Evolutionary conservation across 2,113 vertebrate genomes (phyloP).

Genomic region (Turnix velox): DNA sequence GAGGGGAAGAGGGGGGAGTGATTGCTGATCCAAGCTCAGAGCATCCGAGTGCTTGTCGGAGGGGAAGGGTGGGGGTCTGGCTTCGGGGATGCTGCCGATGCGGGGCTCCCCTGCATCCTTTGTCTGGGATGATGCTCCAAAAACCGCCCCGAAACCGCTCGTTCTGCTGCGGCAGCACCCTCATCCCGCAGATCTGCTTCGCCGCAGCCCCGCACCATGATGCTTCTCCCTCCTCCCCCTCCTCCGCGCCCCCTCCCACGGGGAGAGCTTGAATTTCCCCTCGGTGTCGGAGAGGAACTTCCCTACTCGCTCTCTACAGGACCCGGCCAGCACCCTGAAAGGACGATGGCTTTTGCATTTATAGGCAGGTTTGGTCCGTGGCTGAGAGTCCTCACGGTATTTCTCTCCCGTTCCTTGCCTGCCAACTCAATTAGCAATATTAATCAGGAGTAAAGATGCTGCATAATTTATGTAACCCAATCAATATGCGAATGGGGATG

Average conservation of each 20-base stretch:
- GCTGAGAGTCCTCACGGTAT: neutral
- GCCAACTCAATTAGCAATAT: neutral
- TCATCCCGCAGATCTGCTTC: neutral
- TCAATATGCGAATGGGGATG: constrained; percentile 23
- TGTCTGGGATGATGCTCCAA: neutral
- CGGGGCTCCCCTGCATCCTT: neutral
- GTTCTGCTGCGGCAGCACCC: neutral
- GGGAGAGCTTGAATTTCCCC: neutral
- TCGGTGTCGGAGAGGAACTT: neutral
- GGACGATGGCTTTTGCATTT: neutral
- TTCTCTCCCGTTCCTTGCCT: neutral
- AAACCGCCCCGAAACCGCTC: neutral
- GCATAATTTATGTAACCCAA: constrained; percentile 57
- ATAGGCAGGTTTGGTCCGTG: neutral
- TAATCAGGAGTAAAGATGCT: constrained; percentile 35
- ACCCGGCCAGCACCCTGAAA: neutral
- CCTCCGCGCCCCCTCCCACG: neutral
- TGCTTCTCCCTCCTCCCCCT: neutral
- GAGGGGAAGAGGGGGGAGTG: neutral
- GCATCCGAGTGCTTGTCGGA: neutral
- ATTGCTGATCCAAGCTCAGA: neutral
- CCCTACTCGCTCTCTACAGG: rapidly evolving
- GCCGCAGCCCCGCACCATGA: neutral
- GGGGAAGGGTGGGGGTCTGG: neutral
- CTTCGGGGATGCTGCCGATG: neutral